Evolutionary conservation across 2,888 invertebrate genomes (phyloP), one percentile per base, ranked within the genome.

Genomic region (Leptinotarsa rubiginosa): DNA sequence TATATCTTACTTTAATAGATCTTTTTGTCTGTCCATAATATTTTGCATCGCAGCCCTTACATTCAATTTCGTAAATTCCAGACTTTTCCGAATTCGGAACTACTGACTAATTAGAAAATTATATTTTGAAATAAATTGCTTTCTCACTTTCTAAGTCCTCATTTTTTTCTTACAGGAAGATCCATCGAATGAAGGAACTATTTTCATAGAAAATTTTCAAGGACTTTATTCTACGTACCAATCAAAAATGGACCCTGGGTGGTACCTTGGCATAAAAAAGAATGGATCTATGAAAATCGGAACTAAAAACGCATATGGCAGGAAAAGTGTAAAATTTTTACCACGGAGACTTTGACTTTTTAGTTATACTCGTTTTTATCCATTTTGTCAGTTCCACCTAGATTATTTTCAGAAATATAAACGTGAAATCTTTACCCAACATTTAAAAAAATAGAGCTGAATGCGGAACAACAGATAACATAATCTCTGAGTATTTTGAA

Each of bases 221-320:
- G 89, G 89, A 16, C 86, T 87, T 2, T 91, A 90, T 84, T 89
- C 89, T 78, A 88, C 88, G 15, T 91, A 91, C 78, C 84, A 90
- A 79, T 90, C 90, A 25, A 70, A 71, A 2, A 59, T 75, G 16
- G 76, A 78, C 72, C 76, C 79, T 10, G 89, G 90, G 16, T 91
- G 91, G 90, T 91, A 89, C 85, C 85, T 91, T 50, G 91, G 89
- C 4, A 88, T 91, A 73, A 91, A 91, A 78, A 90, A 89, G 80
- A 89, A 88, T 65, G 91, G 91, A 20, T 88, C 89, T 78, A 85
- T 88, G 10, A 91, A 91, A 81, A 85, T 86, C 13, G 91, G 90
- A 4, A 84, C 85, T 16, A 88, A 87, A 79, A 91, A 91, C 2
- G 86, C 83, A 41, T 88, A 88, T 86, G 89, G 89, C 31, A 90